Evolutionary conservation across 2,888 invertebrate species (phyloP), one percentile per base, ranked within the genome.

Genomic region (Amiota minor): DNA sequence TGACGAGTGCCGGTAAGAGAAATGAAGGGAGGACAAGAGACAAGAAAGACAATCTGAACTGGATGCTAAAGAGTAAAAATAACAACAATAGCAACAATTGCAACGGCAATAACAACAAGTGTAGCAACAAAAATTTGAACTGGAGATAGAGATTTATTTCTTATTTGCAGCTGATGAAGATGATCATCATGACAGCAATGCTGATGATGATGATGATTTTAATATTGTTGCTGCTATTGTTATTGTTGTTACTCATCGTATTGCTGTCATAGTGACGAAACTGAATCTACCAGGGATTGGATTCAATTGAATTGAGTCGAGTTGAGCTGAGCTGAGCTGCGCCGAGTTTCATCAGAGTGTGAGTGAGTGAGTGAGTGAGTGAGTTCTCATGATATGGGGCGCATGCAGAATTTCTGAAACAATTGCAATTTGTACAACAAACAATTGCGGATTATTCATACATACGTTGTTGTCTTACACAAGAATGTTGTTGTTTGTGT

Each of bases 391-490:
- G 59, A 18, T 9, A 10, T n/a, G 9, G 59, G 18, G 14, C 23
- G 23, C 14, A 18, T 23, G 35, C 18, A 62, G n/a, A 14, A 14
- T 35, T 35, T 35, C 62, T 62, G 67, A 50, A 82, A 84, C 82
- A 82, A 83, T 84, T 80, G 81, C 82, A 83, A 82, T 83, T 83
- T 83, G 79, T 80, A 74, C 71, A 77, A 72, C 78, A 78, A 80
- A 83, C 83, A 81, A 81, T 82, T 82, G 75, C 78, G 78, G 76
- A 81, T 84, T 83, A 83, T 84, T 83, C 78, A 80, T 84, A 83
- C 81, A 80, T 62, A n/a, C 9, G 62, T 62, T 35, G 53, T 53
- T 53, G 62, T 62, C 14, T 35, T 14, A 53, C 35, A n/a, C 16
- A 53, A 18, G 45, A 50, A 9, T 20, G 35, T 82, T 81, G 83